Percentiles rank a stretch among this genome's conserved stretches.
phyloP scores from a whole-genome alignment of 2,113 vertebrate genomes.

The Acanthochromis polyacanthus region DNA sequence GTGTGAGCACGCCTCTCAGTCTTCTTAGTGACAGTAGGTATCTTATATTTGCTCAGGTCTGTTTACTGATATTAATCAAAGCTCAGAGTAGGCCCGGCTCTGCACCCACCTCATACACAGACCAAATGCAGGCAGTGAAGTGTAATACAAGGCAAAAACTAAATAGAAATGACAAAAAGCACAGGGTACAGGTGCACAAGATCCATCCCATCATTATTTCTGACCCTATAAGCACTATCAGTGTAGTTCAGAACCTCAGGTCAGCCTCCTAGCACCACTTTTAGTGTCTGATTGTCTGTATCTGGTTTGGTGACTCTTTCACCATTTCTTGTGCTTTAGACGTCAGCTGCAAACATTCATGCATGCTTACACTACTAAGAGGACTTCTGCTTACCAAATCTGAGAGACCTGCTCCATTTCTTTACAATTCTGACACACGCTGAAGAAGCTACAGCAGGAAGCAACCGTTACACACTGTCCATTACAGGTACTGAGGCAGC shows the following conservation, averaged over 20 bases:
- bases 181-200: no score
- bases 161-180: background rate
- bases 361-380: slow-evolving; percentile 18
- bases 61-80: slow-evolving; percentile 51
- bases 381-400: slow-evolving; percentile 66
- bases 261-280: slow-evolving; percentile 32
- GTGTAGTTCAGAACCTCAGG: slow-evolving; percentile 75
- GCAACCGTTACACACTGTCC: no score
- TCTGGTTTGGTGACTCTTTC: background rate
- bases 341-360: background rate
- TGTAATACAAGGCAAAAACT: background rate
- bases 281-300: background rate
- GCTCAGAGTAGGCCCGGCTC: slow-evolving; percentile 20
- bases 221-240: slow-evolving; percentile 72
- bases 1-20: slow-evolving; percentile 70
- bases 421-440: slow-evolving; percentile 67
- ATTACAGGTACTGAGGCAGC: slow-evolving; percentile 10
- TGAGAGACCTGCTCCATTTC: slow-evolving; percentile 61
- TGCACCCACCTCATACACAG: slow-evolving; percentile 4
- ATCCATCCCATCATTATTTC: slow-evolving; percentile 23
- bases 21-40: slow-evolving; percentile 29
- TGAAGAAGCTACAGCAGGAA: background rate
- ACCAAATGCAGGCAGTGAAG: slow-evolving; percentile 2
- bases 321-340: background rate
- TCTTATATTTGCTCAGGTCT: slow-evolving; percentile 47